phyloP scores from a whole-genome alignment of 2,113 vertebrate species.

The Eptesicus fuscus region DNA sequence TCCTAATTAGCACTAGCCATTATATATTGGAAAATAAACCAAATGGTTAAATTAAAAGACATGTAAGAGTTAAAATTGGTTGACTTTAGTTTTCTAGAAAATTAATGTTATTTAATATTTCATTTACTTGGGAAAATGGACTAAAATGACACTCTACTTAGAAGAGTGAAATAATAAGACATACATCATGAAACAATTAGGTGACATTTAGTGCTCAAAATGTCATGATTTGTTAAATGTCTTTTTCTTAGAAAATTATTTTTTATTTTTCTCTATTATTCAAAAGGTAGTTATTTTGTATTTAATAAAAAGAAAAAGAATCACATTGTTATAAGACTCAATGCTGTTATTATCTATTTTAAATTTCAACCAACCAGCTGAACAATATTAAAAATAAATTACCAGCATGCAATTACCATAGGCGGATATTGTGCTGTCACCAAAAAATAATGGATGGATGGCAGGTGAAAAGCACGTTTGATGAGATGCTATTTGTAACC shows the following conservation, averaged over 20 bases:
- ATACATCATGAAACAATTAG: not conserved
- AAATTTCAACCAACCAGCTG: slow-evolving; percentile 51
- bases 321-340: slow-evolving; percentile 41
- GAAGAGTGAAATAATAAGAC: slow-evolving; percentile 8
- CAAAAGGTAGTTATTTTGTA: slow-evolving; percentile 39
- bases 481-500: slow-evolving; percentile 12
- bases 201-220: not conserved
- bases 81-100: not conserved
- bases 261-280: slow-evolving; percentile 33
- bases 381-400: slow-evolving; percentile 71
- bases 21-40: not conserved
- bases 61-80: not conserved
- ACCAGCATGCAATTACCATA: slow-evolving; percentile 46
- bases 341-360: slow-evolving; percentile 63
- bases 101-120: slow-evolving; percentile 24
- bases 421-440: slow-evolving; percentile 56
- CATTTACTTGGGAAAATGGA: slow-evolving; percentile 2
- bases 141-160: not conserved
- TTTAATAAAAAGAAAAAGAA: slow-evolving; percentile 37
- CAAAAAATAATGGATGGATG: slow-evolving; percentile 51
- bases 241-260: slow-evolving; percentile 43
- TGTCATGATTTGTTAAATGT: slow-evolving; percentile 24
- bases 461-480: slow-evolving; percentile 1
- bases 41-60: not conserved
- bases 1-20: not conserved